These are phyloP conservation scores for Danaus plexippus DNA, from an alignment of 1,140 invertebrate species.

Conservation along the genomic window DNA sequence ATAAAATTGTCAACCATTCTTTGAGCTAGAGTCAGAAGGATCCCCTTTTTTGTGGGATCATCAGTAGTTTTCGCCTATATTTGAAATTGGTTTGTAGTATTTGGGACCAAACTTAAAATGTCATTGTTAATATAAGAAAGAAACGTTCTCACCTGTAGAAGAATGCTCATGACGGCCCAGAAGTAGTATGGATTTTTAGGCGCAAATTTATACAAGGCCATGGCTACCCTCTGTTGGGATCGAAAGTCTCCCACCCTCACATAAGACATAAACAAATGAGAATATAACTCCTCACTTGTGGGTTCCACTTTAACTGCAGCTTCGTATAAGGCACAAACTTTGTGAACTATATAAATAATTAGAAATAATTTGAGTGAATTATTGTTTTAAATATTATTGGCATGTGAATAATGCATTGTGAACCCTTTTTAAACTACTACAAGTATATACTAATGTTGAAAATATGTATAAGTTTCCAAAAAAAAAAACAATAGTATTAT, in stretches of 20 bases:
- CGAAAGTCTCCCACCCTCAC: slow-evolving; percentile 92
- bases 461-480: too few species aligned
- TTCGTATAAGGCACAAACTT: slow-evolving; percentile 92
- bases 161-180: slow-evolving; percentile 97
- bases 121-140: too few species aligned
- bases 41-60: slow-evolving; percentile 72
- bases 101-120: too few species aligned
- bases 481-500: too few species aligned
- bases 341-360: slow-evolving; percentile 78
- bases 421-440: too few species aligned
- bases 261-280: slow-evolving; percentile 96
- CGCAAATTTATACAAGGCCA: slow-evolving; percentile 90
- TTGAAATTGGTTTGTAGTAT: neutral
- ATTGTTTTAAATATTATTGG: too few species aligned
- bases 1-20: slow-evolving; percentile 90
- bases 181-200: slow-evolving; percentile 98
- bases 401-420: too few species aligned
- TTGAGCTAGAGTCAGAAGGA: slow-evolving; percentile 88
- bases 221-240: slow-evolving; percentile 90
- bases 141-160: slow-evolving; percentile 82
- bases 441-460: too few species aligned
- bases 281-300: slow-evolving; percentile 91
- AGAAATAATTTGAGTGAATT: too few species aligned
- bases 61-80: slow-evolving; percentile 55
- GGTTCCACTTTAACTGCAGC: slow-evolving; percentile 88